These are phyloP conservation scores for Dorcus hopei DNA, from an alignment of 2,888 invertebrate genomes.

Conservation along the genomic window DNA sequence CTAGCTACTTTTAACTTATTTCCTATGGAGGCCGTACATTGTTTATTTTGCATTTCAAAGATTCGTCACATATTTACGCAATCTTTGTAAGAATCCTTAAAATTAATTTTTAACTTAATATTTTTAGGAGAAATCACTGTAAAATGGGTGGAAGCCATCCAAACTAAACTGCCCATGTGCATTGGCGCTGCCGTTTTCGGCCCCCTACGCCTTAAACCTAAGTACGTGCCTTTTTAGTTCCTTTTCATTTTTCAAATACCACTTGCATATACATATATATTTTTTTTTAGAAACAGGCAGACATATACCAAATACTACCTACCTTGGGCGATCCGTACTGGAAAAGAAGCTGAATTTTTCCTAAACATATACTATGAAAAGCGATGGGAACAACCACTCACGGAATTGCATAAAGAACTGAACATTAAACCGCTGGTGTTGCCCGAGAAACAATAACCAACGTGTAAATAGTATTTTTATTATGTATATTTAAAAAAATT, in stretches of 20 bases:
- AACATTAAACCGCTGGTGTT: slow-evolving; percentile 62
- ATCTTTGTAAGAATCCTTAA: too few relatives aligned
- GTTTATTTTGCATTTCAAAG: too few relatives aligned
- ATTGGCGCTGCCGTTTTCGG: slow-evolving; percentile 90
- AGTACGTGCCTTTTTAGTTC: slow-evolving; percentile 50
- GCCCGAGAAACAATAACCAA: slow-evolving; percentile 12
- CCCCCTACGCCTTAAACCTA: slow-evolving; percentile 79
- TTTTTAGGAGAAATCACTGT: slow-evolving; percentile 76
- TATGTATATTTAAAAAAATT: too few relatives aligned
- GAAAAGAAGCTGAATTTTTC: slow-evolving; percentile 71
- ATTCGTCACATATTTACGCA: too few relatives aligned
- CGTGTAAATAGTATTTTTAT: too few relatives aligned
- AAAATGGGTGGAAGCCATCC: slow-evolving; percentile 97
- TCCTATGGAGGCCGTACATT: too few relatives aligned
- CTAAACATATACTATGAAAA: slow-evolving; percentile 90
- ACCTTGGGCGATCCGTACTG: slow-evolving; percentile 84
- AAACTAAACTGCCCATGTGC: slow-evolving; percentile 95
- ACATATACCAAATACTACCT: slow-evolving; percentile 74
- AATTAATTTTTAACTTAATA: too few relatives aligned
- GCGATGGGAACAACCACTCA: slow-evolving; percentile 85
- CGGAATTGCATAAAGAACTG: slow-evolving; percentile 76
- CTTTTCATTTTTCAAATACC: neutral
- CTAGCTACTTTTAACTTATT: too few relatives aligned
- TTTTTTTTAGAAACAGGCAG: slow-evolving; percentile 63
- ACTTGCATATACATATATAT: slow-evolving; percentile 11